Base-by-base conservation (phyloP, 2,797 vertebrate species). In the Danio choprae region DNA sequence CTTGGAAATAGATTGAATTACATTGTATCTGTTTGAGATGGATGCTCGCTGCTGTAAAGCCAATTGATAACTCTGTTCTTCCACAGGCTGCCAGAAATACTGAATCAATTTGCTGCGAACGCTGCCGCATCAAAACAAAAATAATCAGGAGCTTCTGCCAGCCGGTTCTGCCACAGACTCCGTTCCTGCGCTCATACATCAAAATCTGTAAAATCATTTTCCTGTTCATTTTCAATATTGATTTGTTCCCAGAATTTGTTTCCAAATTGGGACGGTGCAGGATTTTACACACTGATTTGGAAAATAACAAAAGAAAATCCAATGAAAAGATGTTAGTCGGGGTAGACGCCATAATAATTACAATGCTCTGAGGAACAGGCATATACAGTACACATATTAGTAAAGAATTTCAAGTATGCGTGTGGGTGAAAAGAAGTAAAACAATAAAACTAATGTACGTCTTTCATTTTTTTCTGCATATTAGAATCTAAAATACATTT, bases 1-100 rank as follows among this genome's bases (percentile, higher is more conserved):
- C 43, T 64, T 71, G 43, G 59, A 71, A 72, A 77, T 72, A 78
- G 51, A 82, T 53, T 77, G n/a, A 55, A 69, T 82, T 58, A 59
- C 59, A 70, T 63, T 59, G 60, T 78, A 50, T 77, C 51, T 40
- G 48, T 72, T 22, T 40, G 60, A 73, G 81, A 73, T 65, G 70
- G 55, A 73, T 78, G 68, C 68, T 22, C 16, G 11, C 18, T 48
- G 44, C 29, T 71, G 64, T 72, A 78, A 82, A 83, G 58, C 64
- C 60, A 80, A 83, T 76, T 69, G 56, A 83, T 83, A 70, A 60
- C 77, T 79, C 68, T 55, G 67, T 72, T 68, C 53, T 50, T 74
- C 71, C 71, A 55, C 55, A 59, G 44, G 40, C 53, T 78, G 64
- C 63, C 79, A 77, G 50, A 71, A 77, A 78, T 38, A 46, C 76